Evolutionary conservation across 2,888 invertebrate genomes (phyloP), one percentile per base, ranked within the genome.

Genomic region (Meta bourneti): DNA sequence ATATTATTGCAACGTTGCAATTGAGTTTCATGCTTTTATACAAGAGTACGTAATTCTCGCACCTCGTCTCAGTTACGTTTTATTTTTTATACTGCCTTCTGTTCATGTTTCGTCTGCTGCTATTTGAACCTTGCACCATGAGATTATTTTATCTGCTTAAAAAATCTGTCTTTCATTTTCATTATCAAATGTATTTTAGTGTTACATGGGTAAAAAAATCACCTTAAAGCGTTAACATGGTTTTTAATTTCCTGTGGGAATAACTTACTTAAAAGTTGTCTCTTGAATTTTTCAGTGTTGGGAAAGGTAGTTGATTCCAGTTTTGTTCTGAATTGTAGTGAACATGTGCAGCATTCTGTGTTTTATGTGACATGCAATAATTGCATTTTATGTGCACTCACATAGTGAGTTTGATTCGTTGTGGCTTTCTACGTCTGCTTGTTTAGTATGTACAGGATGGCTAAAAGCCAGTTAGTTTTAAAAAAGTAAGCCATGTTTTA

Each of bases 291-390:
- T 61, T 61, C 61, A 61, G 61, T 16, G 61, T 61, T 16, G 61
- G 61, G 61, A 16, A 16, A 61, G 11, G 61, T 78, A 51, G 52
- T 54, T 0, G 69, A 77, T 89, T 88, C 72, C 54, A 20, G 89
- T 82, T 75, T 77, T 61, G 86, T 91, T 91, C 49, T 54, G 72
- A 70, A 70, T 82, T 80, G 61, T 91, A 88, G 88, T 20, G n/a
- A 77, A 52, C 6, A 19, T 82, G 75, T 48, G 51, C 48, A 74
- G 85, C 89, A 84, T 92, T 92, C 80, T 92, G 92, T 92, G 92
- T 92, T 92, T 92, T 91, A 88, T 92, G 89, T 92, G 92, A 89
- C 89, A 92, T 92, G 92, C 92, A 89, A 92, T 89, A 89, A 92
- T 92, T 89, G 92, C 89, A 92, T 92, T 92, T 92, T 92, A 71